Evolutionary conservation across 2,113 vertebrate species (phyloP).

Genomic region (Nerophis lumbriciformis): DNA sequence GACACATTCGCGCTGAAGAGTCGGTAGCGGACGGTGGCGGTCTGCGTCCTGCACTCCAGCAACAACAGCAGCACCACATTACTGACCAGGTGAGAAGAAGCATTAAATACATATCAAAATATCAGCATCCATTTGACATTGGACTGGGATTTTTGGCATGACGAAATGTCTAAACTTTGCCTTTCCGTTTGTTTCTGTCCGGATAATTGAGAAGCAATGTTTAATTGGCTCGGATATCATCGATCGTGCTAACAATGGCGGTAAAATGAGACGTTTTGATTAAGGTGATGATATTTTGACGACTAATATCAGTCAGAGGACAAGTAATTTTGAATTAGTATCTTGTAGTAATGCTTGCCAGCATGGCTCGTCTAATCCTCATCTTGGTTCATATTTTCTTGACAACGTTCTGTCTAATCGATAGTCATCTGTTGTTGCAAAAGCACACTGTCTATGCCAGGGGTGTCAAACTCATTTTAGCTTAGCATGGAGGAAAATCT

Average conservation of each 20-base stretch:
- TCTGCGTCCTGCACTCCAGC: conserved; percentile 21
- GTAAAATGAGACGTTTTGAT: background rate
- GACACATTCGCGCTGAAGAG: conserved; percentile 29
- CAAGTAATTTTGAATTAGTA: background rate
- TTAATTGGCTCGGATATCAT: background rate
- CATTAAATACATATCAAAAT: background rate
- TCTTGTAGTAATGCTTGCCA: background rate
- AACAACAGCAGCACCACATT: conserved; percentile 23
- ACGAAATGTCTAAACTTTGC: conserved; percentile 14
- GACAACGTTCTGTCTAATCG: too few species aligned
- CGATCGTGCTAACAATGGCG: background rate
- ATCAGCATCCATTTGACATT: background rate
- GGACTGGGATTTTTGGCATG: background rate
- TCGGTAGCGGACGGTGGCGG: conserved; percentile 24
- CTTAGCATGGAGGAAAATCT: too few species aligned
- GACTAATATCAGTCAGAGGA: background rate
- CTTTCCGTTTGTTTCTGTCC: background rate
- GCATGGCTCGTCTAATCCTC: too few species aligned
- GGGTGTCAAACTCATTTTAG: too few species aligned
- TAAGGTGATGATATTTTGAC: background rate
- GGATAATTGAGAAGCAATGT: background rate
- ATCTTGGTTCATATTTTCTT: too few species aligned
- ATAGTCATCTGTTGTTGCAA: too few species aligned
- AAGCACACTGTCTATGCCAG: too few species aligned
- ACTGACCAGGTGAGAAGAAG: conserved; percentile 62